phyloP scores from a whole-genome alignment of 2,113 vertebrate genomes.

The Hypomesus transpacificus region DNA sequence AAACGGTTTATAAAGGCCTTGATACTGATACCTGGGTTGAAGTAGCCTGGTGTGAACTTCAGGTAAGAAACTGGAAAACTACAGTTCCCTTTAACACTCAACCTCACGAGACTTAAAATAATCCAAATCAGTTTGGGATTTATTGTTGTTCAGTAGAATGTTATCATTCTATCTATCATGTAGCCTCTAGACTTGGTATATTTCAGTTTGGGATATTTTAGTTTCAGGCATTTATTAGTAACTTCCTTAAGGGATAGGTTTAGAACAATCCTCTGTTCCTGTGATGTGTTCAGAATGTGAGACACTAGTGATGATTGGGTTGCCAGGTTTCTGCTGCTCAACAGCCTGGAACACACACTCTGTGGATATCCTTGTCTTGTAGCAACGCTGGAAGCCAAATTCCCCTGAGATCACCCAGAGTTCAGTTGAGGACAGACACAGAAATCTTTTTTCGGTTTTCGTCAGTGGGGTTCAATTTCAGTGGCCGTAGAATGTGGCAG shows the following conservation, averaged over 20 bases:
- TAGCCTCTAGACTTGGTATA: too few relatives aligned
- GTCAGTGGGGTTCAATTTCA: background rate
- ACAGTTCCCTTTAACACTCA: too few relatives aligned
- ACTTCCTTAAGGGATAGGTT: too few relatives aligned
- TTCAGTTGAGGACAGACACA: background rate
- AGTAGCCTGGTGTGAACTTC: conserved; percentile 97
- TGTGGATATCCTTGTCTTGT: too few relatives aligned
- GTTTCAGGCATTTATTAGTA: too few relatives aligned
- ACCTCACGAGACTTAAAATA: too few relatives aligned
- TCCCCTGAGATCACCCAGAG: background rate
- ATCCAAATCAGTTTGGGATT: too few relatives aligned
- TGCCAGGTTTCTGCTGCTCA: background rate
- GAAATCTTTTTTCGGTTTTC: background rate
- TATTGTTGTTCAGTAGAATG: background rate
- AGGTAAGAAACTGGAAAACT: conserved; percentile 75
- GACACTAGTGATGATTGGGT: too few relatives aligned
- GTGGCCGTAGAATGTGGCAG: background rate
- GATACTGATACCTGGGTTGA: conserved; percentile 99
- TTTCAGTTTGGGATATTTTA: too few relatives aligned
- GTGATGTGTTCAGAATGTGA: too few relatives aligned
- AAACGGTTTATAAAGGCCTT: conserved; percentile 96
- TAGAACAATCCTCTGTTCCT: too few relatives aligned
- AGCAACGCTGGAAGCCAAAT: background rate
- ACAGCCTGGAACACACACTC: background rate
- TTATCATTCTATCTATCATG: background rate